These are phyloP conservation scores for Stenchaetothrips biformis DNA, from an alignment of 2,888 invertebrate species.

Conservation along the genomic window DNA sequence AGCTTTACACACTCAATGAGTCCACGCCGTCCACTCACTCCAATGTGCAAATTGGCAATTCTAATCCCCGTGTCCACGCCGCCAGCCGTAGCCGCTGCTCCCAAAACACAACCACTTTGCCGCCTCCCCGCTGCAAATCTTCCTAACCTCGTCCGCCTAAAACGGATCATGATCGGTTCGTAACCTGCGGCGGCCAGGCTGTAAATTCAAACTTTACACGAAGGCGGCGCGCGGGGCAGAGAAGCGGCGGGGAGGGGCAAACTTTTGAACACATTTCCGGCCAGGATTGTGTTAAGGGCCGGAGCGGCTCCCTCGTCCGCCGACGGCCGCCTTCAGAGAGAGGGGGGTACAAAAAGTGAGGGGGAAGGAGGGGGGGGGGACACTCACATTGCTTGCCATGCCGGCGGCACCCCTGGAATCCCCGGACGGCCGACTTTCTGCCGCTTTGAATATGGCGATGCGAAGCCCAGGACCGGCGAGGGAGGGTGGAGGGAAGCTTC, in stretches of 20 bases:
- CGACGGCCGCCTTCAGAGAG: no score
- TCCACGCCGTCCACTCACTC: no score
- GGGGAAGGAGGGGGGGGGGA: no score
- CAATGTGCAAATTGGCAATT: no score
- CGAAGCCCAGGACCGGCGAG: no score
- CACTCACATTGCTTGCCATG: neutral
- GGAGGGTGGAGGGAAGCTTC: neutral
- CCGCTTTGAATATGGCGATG: neutral
- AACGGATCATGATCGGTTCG: neutral
- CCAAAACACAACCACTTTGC: neutral
- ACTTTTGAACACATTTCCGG: neutral
- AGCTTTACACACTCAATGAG: no score
- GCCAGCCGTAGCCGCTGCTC: neutral
- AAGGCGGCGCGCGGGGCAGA: neutral
- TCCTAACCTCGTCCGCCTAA: neutral
- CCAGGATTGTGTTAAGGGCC: neutral
- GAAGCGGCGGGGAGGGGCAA: neutral
- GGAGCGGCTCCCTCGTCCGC: no score
- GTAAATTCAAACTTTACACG: neutral
- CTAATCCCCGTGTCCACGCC: no score
- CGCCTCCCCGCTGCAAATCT: neutral
- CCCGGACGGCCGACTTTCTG: neutral
- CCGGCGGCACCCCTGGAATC: neutral
- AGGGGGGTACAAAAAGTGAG: no score
- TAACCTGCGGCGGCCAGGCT: neutral